A percentile compares a stretch with the other conserved stretches of the same genome.
Evolutionary conservation across 1,140 invertebrate genomes (phyloP).

Genomic region (Atta texana): DNA sequence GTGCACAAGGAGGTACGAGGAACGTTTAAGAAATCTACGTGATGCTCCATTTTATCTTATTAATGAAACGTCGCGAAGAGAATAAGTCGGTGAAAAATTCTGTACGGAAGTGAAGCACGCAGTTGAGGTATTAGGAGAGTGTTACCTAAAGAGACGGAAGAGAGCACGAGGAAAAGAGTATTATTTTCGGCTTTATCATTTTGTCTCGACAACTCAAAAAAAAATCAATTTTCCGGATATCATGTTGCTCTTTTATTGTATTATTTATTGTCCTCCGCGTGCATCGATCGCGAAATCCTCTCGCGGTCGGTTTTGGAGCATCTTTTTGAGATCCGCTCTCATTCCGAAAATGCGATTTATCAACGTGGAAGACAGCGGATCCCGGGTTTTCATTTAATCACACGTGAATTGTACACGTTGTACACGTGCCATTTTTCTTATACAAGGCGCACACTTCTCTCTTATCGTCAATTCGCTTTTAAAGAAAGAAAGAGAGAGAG

Average conservation of each 20-base stretch:
- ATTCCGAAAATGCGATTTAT: slow-evolving; percentile 56
- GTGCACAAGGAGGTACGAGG: background rate
- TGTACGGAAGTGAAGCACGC: background rate
- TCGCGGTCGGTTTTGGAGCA: background rate
- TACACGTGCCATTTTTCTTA: slow-evolving; percentile 36
- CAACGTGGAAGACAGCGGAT: slow-evolving; percentile 48
- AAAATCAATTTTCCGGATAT: background rate
- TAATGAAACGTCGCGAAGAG: slow-evolving; percentile 8
- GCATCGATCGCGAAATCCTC: background rate
- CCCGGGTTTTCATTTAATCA: slow-evolving; percentile 52
- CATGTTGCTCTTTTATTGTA: background rate
- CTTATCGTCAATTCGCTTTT: slow-evolving; percentile 9
- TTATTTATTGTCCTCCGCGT: background rate
- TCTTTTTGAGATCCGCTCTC: slow-evolving; percentile 34
- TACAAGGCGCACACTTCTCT: background rate
- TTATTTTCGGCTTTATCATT: slow-evolving; percentile 6
- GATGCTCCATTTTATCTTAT: slow-evolving; percentile 5
- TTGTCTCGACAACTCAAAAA: background rate
- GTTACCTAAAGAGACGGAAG: background rate
- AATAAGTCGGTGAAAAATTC: slow-evolving; percentile 22
- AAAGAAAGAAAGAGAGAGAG: background rate
- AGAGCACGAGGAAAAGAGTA: background rate
- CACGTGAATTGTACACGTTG: slow-evolving; percentile 32
- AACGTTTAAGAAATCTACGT: background rate
- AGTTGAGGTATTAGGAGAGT: background rate